Evolutionary conservation across 2,113 vertebrate genomes (phyloP), one percentile per base, ranked within the genome.

Genomic region (Tragulus kanchil): DNA sequence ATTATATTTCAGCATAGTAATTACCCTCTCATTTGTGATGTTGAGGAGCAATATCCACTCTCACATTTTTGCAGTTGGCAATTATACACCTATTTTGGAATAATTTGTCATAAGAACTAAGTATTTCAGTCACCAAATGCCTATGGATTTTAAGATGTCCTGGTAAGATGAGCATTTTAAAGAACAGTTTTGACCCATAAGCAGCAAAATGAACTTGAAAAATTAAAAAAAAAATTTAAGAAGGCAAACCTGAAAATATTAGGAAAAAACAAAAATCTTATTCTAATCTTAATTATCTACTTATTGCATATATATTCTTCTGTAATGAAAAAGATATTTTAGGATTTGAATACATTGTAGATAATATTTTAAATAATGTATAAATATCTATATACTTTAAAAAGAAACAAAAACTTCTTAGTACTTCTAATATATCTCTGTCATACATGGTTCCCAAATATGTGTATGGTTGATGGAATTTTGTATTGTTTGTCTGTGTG

Each of bases 1-100:
- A 86, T 65, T 95, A 54, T 90, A 93, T 82, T 96, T 94, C 61
- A 73, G 23, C 61, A 42, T 61, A 86, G 87, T 69, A 86, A 97
- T 94, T 95, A 64, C n/a, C 56, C 13, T 87, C 54, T 90, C 3
- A 16, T 83, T 78, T 59, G 6, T 87, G 61, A 93, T 31, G 17
- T 17, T 75, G 28, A 89, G 17, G 4, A 85, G 31, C 59, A 75
- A 79, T 78, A 95, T 26, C 31, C 11, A 62, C 62, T 89, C 3
- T 88, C 16, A 90, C 79, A 73, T 26, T 59, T 96, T 84, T 89
- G 87, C 58, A 90, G 6, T 90, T 88, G 64, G 12, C 42, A 89
- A 93, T 91, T 93, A 90, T 79, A 81, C 4, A 65, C 16, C 23
- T 61, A 84, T 89, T 82, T 64, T 52, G 4, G 21, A 65, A 85